Evolutionary conservation across 2,888 invertebrate species (phyloP).

Genomic region (Macrophya alboannulata): DNA sequence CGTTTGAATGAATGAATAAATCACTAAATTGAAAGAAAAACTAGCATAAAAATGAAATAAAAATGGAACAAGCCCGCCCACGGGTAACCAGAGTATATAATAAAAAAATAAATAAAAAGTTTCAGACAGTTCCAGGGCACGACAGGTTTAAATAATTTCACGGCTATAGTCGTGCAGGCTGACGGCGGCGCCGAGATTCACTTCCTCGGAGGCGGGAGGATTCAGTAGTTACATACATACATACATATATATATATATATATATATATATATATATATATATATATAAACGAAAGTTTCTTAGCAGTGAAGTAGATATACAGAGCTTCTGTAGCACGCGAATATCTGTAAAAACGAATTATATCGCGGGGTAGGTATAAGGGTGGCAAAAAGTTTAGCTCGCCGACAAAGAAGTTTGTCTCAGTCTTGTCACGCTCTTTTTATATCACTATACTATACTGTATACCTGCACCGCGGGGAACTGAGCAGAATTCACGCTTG

Average conservation of each 20-base stretch:
- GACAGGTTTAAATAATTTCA: constrained; percentile 44
- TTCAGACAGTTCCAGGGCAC: constrained; percentile 15
- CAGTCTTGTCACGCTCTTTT: constrained; percentile 51
- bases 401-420: constrained; percentile 54
- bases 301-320: background rate
- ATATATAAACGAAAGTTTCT: background rate
- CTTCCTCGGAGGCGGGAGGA: constrained; percentile 6
- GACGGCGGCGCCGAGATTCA: background rate
- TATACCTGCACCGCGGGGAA: background rate
- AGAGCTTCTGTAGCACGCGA: background rate
- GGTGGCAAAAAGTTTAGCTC: background rate
- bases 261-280: too few relatives aligned
- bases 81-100: background rate
- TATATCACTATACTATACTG: background rate
- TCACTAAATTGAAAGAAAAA: background rate
- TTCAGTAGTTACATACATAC: too few relatives aligned
- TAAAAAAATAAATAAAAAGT: background rate
- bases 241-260: too few relatives aligned
- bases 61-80: background rate
- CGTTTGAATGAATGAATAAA: background rate
- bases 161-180: constrained; percentile 9
- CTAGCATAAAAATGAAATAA: background rate
- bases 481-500: background rate
- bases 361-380: background rate
- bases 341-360: constrained; percentile 23